phyloP scores from a whole-genome alignment of 2,113 vertebrate genomes.

The Fukomys damarensis region DNA sequence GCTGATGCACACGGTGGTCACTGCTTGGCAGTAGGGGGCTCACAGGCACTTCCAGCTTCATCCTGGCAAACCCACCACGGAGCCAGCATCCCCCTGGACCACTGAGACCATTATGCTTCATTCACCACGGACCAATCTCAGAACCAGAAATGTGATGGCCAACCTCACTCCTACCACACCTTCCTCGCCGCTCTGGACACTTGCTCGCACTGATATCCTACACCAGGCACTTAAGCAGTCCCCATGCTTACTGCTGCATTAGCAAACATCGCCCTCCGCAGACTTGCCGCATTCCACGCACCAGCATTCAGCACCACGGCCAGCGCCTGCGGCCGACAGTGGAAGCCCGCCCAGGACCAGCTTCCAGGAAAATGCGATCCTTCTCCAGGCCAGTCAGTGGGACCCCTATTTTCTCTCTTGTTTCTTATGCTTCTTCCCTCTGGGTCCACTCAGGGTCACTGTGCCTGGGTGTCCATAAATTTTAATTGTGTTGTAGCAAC shows the following conservation, averaged over 20 bases:
- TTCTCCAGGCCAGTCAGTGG: neutral
- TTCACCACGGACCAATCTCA: neutral
- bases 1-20: neutral
- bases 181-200: neutral
- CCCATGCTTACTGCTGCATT: neutral
- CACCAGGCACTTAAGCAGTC: neutral
- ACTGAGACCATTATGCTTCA: neutral
- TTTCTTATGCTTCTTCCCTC: neutral
- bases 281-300: neutral
- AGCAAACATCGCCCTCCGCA: slow-evolving; percentile 10
- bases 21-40: neutral
- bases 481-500: neutral
- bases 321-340: slow-evolving; percentile 51
- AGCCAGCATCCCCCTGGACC: neutral
- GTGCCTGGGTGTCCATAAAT: neutral
- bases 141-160: neutral
- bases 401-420: neutral
- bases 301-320: slow-evolving; percentile 76
- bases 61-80: neutral
- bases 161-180: neutral
- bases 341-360: neutral
- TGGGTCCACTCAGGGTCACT: neutral
- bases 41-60: neutral
- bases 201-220: neutral
- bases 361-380: neutral